Evolutionary conservation across 2,113 vertebrate genomes (phyloP).

Genomic region (Ramphastos sulfuratus): DNA sequence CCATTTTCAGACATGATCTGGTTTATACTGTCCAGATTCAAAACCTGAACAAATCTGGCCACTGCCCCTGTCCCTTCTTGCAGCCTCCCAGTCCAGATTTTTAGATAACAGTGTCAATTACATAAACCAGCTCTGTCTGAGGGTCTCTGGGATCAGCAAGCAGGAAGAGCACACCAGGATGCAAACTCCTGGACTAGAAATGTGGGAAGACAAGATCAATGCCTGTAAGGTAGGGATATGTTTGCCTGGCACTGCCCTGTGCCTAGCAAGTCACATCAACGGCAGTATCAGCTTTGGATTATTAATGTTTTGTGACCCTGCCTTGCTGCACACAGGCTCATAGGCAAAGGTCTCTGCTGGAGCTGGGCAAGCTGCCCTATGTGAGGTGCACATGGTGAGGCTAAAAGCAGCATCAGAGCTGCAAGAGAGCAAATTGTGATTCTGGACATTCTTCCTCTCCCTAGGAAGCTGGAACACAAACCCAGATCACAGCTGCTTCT

Average conservation of each 20-base stretch:
- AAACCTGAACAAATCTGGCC: background rate
- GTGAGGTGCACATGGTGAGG: background rate
- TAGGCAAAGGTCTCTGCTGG: background rate
- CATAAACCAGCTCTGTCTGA: background rate
- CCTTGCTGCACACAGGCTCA: background rate
- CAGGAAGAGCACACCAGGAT: background rate
- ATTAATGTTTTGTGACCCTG: background rate
- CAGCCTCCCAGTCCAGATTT: background rate
- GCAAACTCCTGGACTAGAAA: background rate
- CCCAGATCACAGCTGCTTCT: background rate
- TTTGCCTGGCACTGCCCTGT: background rate
- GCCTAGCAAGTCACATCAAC: background rate
- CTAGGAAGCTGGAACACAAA: background rate
- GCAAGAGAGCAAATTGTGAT: background rate
- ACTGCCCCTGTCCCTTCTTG: background rate
- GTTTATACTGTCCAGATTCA: background rate
- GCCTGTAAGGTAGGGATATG: background rate
- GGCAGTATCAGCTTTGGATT: background rate
- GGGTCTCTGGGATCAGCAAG: background rate
- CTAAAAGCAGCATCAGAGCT: background rate
- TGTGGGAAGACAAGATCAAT: background rate
- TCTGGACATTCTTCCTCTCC: background rate
- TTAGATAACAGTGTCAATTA: background rate
- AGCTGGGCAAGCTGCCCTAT: background rate
- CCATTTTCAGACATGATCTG: background rate